Base-by-base conservation (phyloP, 2,888 invertebrate species). In the Cataglyphis albicans region DNA sequence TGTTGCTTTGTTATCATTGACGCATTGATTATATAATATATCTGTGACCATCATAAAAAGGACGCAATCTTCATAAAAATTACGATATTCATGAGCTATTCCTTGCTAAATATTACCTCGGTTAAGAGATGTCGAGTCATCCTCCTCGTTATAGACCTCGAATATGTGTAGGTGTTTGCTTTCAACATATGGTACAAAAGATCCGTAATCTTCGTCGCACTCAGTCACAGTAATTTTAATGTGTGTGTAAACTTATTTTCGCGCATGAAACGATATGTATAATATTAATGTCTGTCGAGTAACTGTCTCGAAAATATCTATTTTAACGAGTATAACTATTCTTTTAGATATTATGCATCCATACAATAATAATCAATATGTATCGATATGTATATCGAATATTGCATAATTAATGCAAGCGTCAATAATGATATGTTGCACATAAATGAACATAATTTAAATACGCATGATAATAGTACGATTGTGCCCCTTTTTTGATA, bases 231-330 rank as follows among this genome's bases (percentile, higher is more conserved):
- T 32, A 78, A 44, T 61, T 84, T 83, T 83, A 84, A 61, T 74
- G 78, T 87, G 82, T 83, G 44, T 73, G 81, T 81, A 81, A 83
- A 85, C 78, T 88, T 87, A 84, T 88, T 86, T 88, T 88, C 85
- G 81, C 67, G 52, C 38, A 3, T n/a, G 6, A 87, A 78, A 76
- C 80, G 82, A 78, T 32, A n/a, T 10, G n/a, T 85, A 78, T 83
- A 85, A 82, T 83, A 84, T 76, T 64, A 81, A 84, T 59, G 38
- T 65, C 72, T 59, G 75, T 83, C 61, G 65, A 78, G 44, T 74
- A 59, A 72, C 64, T 59, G 44, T 83, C 73, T 82, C 25, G 63
- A 78, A 85, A 84, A 68, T 75, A 48, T 48, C 21, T 70, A 70
- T 21, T 44, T 18, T 44, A 70, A 76, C 25, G 64, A 76, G 35